A percentile compares a stretch with the other conserved stretches of the same genome.
These are phyloP conservation scores for Pterocles burchelli DNA, from an alignment of 2,113 vertebrate species.

Conservation along the genomic window DNA sequence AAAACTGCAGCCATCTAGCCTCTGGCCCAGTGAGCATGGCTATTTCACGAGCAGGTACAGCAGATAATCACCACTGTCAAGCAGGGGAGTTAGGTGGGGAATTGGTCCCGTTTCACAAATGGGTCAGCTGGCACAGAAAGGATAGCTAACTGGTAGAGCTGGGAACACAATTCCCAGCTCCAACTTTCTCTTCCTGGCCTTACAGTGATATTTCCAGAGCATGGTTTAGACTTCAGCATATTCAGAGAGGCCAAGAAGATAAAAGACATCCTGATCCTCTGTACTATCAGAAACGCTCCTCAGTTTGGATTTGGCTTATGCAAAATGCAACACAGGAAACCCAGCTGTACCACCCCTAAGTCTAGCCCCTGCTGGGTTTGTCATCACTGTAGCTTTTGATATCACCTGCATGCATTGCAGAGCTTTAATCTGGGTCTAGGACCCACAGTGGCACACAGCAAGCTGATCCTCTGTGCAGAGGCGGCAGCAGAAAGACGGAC, in stretches of 20 bases:
- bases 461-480: background rate
- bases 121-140: background rate
- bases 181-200: background rate
- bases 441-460: background rate
- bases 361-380: background rate
- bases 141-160: background rate
- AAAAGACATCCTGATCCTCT: background rate
- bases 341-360: background rate
- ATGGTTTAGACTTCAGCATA: background rate
- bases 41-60: background rate
- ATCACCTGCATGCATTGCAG: fast-evolving
- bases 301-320: background rate
- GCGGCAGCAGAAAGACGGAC: background rate
- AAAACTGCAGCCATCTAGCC: background rate
- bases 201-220: background rate
- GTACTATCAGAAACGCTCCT: background rate
- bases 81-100: background rate
- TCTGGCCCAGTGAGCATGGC: fast-evolving
- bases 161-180: background rate
- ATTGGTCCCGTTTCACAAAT: background rate
- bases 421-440: background rate
- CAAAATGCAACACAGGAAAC: background rate
- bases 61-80: background rate
- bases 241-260: background rate
- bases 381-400: background rate